Conservation (phyloP, 1,140 invertebrate genomes). For the honey bee (Apis mellifera) region Amel_HAv3.1 CM009932.2:2416501-2417000, state of each 20-base stretch:
- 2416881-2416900: constrained; percentile 31
- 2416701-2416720: background rate
- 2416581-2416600: background rate
- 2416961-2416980: background rate
- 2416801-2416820: constrained; percentile 59
- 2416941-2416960: background rate
- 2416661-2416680: background rate
- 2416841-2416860: constrained; percentile 63
- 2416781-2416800: constrained; percentile 52
- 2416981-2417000: background rate
- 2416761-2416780: constrained; percentile 12
- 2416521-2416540: background rate
- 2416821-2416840: too few species aligned
- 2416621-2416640: background rate
- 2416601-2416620: background rate
- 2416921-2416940: background rate
- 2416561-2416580: background rate
- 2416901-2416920: constrained; percentile 1
- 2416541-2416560: background rate
- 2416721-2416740: background rate
- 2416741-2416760: background rate
- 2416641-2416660: background rate
- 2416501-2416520: background rate
- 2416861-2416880: constrained; percentile 56
- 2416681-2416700: background rate